phyloP scores from a whole-genome alignment of 1,140 invertebrate genomes.

The Chionoecetes opilio region DNA sequence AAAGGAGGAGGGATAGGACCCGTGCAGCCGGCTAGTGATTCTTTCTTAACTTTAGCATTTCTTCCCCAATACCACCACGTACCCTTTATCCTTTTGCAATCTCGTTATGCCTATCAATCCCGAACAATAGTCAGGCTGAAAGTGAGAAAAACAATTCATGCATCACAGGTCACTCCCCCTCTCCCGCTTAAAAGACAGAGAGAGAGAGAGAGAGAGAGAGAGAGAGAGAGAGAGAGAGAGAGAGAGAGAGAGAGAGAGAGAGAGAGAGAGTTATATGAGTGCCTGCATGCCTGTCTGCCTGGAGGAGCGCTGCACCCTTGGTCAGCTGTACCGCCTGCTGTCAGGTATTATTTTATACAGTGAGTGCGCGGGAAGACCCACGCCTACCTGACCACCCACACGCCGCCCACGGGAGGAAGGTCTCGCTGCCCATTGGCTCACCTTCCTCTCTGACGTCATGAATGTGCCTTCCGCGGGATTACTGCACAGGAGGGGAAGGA shows the following conservation, averaged over 20 bases:
- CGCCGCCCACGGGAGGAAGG: slow-evolving; percentile 3
- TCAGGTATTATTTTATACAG: slow-evolving; percentile 60
- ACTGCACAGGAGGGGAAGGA: background rate
- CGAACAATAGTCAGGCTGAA: no score
- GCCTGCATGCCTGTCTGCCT: no score
- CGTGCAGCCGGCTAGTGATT: no score
- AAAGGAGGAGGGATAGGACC: no score
- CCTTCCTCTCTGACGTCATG: slow-evolving; percentile 34
- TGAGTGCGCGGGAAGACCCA: slow-evolving; percentile 51
- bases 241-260: slow-evolving; percentile 44
- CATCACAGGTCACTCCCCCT: no score
- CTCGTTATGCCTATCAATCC: no score
- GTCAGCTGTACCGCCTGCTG: slow-evolving; percentile 29
- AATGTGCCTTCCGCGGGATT: background rate
- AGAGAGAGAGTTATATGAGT: slow-evolving; percentile 32
- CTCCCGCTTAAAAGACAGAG: background rate
- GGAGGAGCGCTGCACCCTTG: background rate
- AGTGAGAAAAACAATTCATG: no score
- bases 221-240: slow-evolving; percentile 33
- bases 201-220: background rate
- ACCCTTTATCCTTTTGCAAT: no score
- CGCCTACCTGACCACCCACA: slow-evolving; percentile 52
- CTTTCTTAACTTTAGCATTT: no score
- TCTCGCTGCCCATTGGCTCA: background rate
- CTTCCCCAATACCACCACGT: no score